phyloP scores from a whole-genome alignment of 2,113 vertebrate species.

The Centropristis striata region DNA sequence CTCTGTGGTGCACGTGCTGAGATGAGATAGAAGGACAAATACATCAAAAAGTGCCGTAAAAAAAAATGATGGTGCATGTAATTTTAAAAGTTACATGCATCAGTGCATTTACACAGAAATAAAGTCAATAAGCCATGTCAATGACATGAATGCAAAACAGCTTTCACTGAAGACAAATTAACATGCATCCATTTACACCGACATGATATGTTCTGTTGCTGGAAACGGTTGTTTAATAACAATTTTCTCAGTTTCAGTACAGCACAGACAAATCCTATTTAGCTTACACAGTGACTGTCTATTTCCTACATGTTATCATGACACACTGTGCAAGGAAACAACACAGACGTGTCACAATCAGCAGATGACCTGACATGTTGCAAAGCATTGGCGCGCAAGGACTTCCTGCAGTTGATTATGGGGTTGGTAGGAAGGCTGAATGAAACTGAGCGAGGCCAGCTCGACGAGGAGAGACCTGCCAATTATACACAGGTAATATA shows the following conservation, averaged over 20 bases:
- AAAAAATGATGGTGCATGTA: too few species aligned
- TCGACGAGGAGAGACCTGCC: constrained; percentile 71
- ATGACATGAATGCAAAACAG: background rate
- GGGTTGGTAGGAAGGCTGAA: constrained; percentile 72
- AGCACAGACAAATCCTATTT: background rate
- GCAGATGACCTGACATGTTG: constrained; percentile 62
- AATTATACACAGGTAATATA: constrained; percentile 78
- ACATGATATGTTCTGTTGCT: background rate
- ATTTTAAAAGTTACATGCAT: too few species aligned
- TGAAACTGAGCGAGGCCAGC: constrained; percentile 56
- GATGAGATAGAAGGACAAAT: too few species aligned
- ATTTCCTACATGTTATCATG: constrained; percentile 10
- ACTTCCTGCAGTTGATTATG: constrained; percentile 83
- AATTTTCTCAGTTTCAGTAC: too few species aligned
- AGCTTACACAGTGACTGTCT: background rate
- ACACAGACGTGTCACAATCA: constrained; percentile 61
- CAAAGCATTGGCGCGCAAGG: constrained; percentile 40
- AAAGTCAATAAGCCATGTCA: too few species aligned
- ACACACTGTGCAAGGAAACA: constrained; percentile 26
- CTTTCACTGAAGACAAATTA: background rate
- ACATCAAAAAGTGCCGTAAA: too few species aligned
- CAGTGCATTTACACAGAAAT: too few species aligned
- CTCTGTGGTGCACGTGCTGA: too few species aligned
- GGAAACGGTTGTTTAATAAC: background rate
- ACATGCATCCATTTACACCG: background rate